phyloP scores from a whole-genome alignment of 2,113 vertebrate species.

The Amblyornis subalaris region DNA sequence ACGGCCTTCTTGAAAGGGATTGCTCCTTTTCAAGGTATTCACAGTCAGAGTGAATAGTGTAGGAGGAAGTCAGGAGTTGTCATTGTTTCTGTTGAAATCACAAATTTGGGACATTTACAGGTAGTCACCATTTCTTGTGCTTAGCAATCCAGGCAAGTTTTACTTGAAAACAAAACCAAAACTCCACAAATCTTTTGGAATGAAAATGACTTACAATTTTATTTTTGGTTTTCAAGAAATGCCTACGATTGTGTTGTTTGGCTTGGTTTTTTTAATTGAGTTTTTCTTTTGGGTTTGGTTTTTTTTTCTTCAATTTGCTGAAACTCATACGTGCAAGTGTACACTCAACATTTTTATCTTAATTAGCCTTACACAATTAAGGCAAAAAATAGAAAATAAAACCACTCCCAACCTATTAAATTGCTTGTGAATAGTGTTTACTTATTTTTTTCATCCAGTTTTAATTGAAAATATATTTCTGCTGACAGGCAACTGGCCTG shows the following conservation, averaged over 20 bases:
- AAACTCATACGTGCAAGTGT: neutral
- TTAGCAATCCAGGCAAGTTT: neutral
- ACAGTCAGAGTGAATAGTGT: neutral
- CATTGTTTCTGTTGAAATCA: neutral
- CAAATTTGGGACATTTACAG: neutral
- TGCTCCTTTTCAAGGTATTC: neutral
- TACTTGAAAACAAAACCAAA: neutral
- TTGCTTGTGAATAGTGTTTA: neutral
- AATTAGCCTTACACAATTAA: neutral
- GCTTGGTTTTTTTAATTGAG: neutral
- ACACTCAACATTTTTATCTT: neutral
- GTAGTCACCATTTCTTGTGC: neutral
- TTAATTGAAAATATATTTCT: neutral
- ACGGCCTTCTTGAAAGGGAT: neutral
- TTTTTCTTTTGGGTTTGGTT: too few relatives aligned
- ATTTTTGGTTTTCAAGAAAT: neutral
- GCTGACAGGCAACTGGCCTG: neutral
- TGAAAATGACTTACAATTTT: accelerated
- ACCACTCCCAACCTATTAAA: neutral
- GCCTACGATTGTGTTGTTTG: neutral
- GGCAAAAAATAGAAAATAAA: neutral
- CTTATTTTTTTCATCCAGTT: neutral
- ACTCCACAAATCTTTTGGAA: accelerated
- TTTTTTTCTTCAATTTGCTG: neutral
- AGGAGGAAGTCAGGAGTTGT: neutral